Evolutionary conservation across 2,888 invertebrate species (phyloP).

Genomic region (Trichopoda pennipes): DNA sequence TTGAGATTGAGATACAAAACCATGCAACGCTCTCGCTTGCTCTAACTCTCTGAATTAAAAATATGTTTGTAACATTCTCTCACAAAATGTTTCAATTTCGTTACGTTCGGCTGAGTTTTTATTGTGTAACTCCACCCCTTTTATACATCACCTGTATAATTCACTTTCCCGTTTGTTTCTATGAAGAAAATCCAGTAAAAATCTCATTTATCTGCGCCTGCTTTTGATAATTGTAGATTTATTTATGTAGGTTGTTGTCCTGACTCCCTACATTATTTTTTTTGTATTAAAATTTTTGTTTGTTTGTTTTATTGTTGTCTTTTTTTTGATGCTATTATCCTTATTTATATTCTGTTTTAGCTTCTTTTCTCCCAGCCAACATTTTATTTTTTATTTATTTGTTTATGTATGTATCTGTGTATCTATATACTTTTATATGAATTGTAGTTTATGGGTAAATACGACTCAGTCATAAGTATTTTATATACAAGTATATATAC

Average conservation of each 20-base stretch:
- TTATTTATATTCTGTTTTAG: slow-evolving; percentile 49
- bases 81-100: slow-evolving; percentile 20
- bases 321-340: slow-evolving; percentile 41
- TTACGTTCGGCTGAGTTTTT: slow-evolving; percentile 32
- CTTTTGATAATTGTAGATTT: slow-evolving; percentile 23
- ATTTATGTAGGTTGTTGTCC: slow-evolving; percentile 66
- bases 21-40: slow-evolving; percentile 9
- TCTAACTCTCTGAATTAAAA: background rate
- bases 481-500: slow-evolving; percentile 1
- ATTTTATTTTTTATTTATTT: slow-evolving; percentile 35
- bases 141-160: background rate
- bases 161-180: background rate
- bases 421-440: slow-evolving; percentile 14
- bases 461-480: slow-evolving; percentile 21
- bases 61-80: background rate
- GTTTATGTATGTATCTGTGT: slow-evolving; percentile 36
- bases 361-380: slow-evolving; percentile 37
- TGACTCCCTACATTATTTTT: slow-evolving; percentile 48
- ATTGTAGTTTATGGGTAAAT: slow-evolving; percentile 51
- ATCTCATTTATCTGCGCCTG: slow-evolving; percentile 41
- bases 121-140: slow-evolving; percentile 36
- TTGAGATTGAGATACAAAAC: slow-evolving; percentile 36
- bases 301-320: slow-evolving; percentile 9
- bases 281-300: slow-evolving; percentile 24
- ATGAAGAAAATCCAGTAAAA: background rate